Conservation (phyloP, 2,113 vertebrate genomes). For the Dicaeum eximium region DNA sequence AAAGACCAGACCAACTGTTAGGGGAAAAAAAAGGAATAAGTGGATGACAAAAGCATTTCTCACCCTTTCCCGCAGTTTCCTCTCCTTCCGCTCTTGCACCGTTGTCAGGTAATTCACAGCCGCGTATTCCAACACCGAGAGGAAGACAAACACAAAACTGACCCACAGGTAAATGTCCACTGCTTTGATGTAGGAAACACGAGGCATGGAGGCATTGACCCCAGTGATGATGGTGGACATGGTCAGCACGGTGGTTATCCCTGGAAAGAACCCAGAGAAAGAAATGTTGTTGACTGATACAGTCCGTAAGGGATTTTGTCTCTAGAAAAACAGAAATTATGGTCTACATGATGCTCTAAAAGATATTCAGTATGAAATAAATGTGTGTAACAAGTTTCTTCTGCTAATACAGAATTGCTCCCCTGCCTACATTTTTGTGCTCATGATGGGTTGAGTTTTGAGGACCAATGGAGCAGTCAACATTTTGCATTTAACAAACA, state of each 20-base stretch:
- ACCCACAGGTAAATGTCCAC: constrained; percentile 98
- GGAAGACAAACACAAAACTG: constrained; percentile 98
- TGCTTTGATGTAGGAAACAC: constrained; percentile 96
- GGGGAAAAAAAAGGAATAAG: background rate
- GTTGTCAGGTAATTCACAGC: constrained; percentile 95
- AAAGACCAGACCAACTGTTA: background rate
- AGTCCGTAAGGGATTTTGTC: background rate
- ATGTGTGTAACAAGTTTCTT: background rate
- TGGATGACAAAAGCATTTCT: background rate
- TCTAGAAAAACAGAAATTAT: background rate
- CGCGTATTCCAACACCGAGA: constrained; percentile 93
- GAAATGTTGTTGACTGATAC: background rate
- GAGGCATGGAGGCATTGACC: constrained; percentile 96
- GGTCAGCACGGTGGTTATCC: constrained; percentile 82
- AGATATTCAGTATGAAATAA: background rate
- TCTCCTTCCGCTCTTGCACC: constrained; percentile 84
- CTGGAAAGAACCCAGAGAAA: constrained; percentile 33
- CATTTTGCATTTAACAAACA: background rate
- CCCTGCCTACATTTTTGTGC: background rate
- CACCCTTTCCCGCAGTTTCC: constrained; percentile 82
- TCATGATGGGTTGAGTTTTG: background rate
- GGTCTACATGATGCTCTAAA: background rate
- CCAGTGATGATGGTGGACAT: constrained; percentile 89
- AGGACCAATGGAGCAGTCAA: background rate
- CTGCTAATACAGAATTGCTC: background rate